Evolutionary conservation across 2,888 invertebrate genomes (phyloP), one percentile per base, ranked within the genome.

Genomic region (Luffia ferchaultella): DNA sequence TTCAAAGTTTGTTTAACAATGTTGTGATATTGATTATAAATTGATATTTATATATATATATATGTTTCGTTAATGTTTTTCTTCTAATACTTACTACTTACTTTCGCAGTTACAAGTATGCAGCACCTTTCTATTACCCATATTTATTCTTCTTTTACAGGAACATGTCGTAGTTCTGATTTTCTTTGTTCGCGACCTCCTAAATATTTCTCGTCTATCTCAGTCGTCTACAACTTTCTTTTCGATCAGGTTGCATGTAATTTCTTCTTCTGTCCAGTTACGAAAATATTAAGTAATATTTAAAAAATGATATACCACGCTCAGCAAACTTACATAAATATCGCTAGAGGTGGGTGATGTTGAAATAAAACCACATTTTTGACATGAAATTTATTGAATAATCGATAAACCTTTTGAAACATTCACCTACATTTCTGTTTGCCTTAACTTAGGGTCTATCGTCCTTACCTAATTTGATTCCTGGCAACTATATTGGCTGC

Each of bases 381-480:
- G 73, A 82, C 83, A 82, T 76, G 78, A 80, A 79, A 73, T 76
- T 79, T 83, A 83, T 83, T 54, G 52, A 79, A 79, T 75, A 72
- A 77, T 71, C 70, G 69, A 77, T 75, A 80, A 82, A 82, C 48
- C n/a, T 45, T 73, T 78, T 74, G 76, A 70, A 68, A 73, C 65
- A 61, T 65, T 60, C 60, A 67, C 70, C 52, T 53, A 70, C 67
- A 65, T 67, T 44, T 46, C 45, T 50, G 49, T 42, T 45, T 47
- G 44, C 41, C 42, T 50, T 45, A 50, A 46, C 50, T 42, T 46
- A 50, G n/a, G n/a, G n/a, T n/a, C n/a, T n/a, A n/a, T n/a, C n/a
- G n/a, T n/a, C n/a, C n/a, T n/a, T n/a, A n/a, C n/a, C n/a, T n/a
- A n/a, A n/a, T n/a, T n/a, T n/a, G n/a, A n/a, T n/a, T n/a, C n/a